Percentiles rank a stretch among this genome's conserved stretches.
These are phyloP conservation scores for Lasiurus cinereus DNA, from an alignment of 2,113 vertebrate species.

Conservation along the genomic window DNA sequence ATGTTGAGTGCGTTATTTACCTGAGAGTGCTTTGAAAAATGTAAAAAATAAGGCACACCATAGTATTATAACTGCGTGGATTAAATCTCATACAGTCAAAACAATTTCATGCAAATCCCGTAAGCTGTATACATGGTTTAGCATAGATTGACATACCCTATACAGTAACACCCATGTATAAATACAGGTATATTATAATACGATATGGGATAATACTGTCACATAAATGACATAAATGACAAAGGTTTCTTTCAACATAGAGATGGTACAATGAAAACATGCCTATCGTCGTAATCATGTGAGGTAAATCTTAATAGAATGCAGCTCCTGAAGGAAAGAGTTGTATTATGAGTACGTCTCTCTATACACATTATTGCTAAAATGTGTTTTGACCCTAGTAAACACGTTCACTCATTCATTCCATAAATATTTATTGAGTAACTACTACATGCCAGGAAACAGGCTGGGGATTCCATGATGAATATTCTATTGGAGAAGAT, in stretches of 20 bases:
- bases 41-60: neutral
- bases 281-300: neutral
- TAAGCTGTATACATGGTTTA: neutral
- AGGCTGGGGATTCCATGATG: neutral
- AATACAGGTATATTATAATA: neutral
- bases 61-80: neutral
- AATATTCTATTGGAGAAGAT: neutral
- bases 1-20: neutral
- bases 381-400: neutral
- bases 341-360: neutral
- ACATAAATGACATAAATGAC: neutral
- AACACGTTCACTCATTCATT: neutral
- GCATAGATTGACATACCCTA: neutral
- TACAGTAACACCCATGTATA: neutral
- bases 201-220: neutral
- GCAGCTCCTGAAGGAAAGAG: neutral
- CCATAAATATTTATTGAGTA: neutral
- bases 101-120: neutral
- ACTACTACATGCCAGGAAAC: neutral
- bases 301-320: neutral
- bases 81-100: conserved; percentile 22
- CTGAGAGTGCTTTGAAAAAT: conserved; percentile 47
- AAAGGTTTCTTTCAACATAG: neutral
- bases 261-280: conserved; percentile 3
- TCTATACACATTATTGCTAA: neutral